phyloP scores from a whole-genome alignment of 2,888 invertebrate species.

The Napeogenes sylphis region DNA sequence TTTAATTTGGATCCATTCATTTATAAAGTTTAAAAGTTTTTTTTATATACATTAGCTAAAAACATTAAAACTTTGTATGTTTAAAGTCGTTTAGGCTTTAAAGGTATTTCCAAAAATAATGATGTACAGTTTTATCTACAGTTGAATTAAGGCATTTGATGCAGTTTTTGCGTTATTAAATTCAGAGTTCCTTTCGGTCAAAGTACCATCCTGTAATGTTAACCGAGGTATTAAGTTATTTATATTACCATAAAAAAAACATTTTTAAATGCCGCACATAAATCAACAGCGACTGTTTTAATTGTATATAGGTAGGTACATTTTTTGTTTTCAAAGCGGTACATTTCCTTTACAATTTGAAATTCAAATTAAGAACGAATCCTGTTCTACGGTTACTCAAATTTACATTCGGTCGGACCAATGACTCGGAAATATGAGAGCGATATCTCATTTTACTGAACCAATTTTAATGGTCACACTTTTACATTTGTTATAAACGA shows the following conservation, averaged over 20 bases:
- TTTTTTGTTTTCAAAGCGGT: slow-evolving; percentile 33
- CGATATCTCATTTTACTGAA: slow-evolving; percentile 47
- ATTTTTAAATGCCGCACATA: background rate
- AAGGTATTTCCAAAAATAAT: too few species aligned
- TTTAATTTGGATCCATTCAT: slow-evolving; percentile 33
- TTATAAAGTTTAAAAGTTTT: slow-evolving; percentile 42
- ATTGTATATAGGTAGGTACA: slow-evolving; percentile 3
- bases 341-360: slow-evolving; percentile 26
- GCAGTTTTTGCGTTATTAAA: too few species aligned
- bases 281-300: slow-evolving; percentile 1
- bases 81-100: too few species aligned
- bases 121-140: too few species aligned
- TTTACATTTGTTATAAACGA: background rate
- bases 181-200: background rate
- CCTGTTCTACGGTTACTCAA: slow-evolving; percentile 34
- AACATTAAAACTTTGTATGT: too few species aligned
- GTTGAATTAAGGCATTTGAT: too few species aligned
- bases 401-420: slow-evolving; percentile 60
- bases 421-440: slow-evolving; percentile 64
- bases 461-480: background rate
- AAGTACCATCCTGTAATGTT: background rate
- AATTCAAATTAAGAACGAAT: slow-evolving; percentile 38
- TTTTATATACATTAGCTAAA: too few species aligned
- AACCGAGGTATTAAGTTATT: background rate
- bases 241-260: background rate